Conservation (phyloP, 92 coral and sea anemone genomes). For the Phenganax stokvisi region DNA sequence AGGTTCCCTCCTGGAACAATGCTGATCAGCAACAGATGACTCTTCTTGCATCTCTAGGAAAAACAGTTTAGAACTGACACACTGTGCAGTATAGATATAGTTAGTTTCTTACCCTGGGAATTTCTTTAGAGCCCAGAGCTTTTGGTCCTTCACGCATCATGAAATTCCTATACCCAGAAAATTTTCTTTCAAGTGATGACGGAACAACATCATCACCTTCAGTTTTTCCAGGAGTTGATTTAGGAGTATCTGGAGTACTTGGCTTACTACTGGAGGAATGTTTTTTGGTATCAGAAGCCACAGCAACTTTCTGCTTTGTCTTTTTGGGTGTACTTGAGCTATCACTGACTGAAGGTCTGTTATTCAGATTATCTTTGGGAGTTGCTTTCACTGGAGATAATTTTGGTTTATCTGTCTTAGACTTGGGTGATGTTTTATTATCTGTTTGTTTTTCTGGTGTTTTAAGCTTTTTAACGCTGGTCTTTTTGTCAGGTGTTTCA, state of each 20-base stretch:
- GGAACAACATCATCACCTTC: slow-evolving; percentile 49
- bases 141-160: slow-evolving; percentile 83
- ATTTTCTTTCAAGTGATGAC: slow-evolving; percentile 76
- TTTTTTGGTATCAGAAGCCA: not conserved
- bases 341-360: too few relatives aligned
- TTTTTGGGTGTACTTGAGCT: too few relatives aligned
- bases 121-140: slow-evolving; percentile 73
- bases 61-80: not conserved
- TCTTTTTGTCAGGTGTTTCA: not conserved
- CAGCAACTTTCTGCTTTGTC: too few relatives aligned
- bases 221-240: slow-evolving; percentile 36
- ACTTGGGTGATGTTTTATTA: slow-evolving; percentile 19
- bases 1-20: too few relatives aligned
- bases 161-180: slow-evolving; percentile 67
- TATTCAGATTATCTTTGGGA: too few relatives aligned
- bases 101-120: slow-evolving; percentile 63
- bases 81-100: not conserved
- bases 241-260: slow-evolving; percentile 5
- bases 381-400: too few relatives aligned
- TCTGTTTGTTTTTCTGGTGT: slow-evolving; percentile 35
- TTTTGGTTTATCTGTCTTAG: not conserved
- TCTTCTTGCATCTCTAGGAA: not conserved
- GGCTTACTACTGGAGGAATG: slow-evolving; percentile 21
- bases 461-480: slow-evolving; percentile 3
- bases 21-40: too few relatives aligned